These are phyloP conservation scores for Laodelphax striatellus DNA, from an alignment of 1,140 invertebrate genomes.

Conservation along the genomic window DNA sequence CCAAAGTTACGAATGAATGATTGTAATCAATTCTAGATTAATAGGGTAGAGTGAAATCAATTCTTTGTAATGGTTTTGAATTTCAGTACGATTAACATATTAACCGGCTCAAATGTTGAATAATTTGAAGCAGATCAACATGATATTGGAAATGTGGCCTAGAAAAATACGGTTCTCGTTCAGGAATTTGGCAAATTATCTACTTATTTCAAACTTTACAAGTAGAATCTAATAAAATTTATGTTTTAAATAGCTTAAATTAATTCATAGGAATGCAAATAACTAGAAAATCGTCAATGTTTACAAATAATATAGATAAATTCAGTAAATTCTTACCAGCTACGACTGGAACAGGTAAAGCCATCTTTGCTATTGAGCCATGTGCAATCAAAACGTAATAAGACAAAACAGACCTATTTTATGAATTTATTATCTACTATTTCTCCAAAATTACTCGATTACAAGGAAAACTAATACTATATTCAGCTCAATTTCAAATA, in stretches of 20 bases:
- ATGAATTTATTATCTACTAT: too few relatives aligned
- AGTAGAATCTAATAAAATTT: not conserved
- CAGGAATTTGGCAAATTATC: not conserved
- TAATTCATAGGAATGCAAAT: not conserved
- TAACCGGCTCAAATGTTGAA: too few relatives aligned
- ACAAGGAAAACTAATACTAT: too few relatives aligned
- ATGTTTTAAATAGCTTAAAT: not conserved
- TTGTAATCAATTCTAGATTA: too few relatives aligned
- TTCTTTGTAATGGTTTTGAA: too few relatives aligned
- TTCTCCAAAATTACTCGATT: too few relatives aligned
- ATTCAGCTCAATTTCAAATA: too few relatives aligned
- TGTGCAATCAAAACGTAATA: not conserved
- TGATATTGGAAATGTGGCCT: not conserved
- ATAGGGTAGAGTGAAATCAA: too few relatives aligned
- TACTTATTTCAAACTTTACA: not conserved
- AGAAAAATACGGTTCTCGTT: not conserved
- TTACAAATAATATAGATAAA: not conserved
- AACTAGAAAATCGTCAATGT: not conserved
- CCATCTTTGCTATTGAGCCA: conserved; percentile 18
- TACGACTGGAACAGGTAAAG: conserved; percentile 23
- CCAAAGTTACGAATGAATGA: too few relatives aligned
- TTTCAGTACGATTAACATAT: too few relatives aligned
- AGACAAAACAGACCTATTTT: too few relatives aligned
- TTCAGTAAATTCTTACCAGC: conserved; percentile 19
- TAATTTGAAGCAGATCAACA: too few relatives aligned